These are phyloP conservation scores for Ramphastos sulfuratus DNA, from an alignment of 2,113 vertebrate genomes.

Conservation along the genomic window DNA sequence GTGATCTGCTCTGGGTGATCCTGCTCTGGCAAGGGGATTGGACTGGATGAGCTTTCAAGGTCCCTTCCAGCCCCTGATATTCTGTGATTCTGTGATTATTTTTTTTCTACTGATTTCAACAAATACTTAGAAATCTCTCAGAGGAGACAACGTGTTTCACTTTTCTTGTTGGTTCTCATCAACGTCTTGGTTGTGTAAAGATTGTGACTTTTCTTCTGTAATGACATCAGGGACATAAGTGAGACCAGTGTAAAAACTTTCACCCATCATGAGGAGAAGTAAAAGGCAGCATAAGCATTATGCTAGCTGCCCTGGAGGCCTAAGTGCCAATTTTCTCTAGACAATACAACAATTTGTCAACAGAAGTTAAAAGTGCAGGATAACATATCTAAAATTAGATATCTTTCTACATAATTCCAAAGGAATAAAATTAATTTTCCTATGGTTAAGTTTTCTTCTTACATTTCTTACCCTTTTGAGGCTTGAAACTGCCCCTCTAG, in stretches of 20 bases:
- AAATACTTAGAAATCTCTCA: not conserved
- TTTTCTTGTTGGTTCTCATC: not conserved
- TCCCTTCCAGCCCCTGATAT: no score
- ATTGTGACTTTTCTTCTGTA: not conserved
- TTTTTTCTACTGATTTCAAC: not conserved
- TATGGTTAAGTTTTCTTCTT: not conserved
- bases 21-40: no score
- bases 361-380: not conserved
- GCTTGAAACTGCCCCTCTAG: not conserved
- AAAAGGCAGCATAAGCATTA: not conserved
- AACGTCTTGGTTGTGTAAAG: not conserved
- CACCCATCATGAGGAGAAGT: not conserved
- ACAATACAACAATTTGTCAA: slow-evolving; percentile 1
- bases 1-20: no score
- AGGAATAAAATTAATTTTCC: not conserved
- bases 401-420: slow-evolving; percentile 1
- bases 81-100: not conserved
- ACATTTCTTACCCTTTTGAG: not conserved
- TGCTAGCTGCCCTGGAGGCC: not conserved
- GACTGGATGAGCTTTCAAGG: no score
- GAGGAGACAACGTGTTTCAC: not conserved
- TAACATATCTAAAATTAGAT: slow-evolving; percentile 6
- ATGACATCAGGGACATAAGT: not conserved
- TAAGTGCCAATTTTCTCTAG: slow-evolving; percentile 12
- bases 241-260: not conserved